Conservation (phyloP, 1,140 invertebrate species). For the Neodiprion virginianus region DNA sequence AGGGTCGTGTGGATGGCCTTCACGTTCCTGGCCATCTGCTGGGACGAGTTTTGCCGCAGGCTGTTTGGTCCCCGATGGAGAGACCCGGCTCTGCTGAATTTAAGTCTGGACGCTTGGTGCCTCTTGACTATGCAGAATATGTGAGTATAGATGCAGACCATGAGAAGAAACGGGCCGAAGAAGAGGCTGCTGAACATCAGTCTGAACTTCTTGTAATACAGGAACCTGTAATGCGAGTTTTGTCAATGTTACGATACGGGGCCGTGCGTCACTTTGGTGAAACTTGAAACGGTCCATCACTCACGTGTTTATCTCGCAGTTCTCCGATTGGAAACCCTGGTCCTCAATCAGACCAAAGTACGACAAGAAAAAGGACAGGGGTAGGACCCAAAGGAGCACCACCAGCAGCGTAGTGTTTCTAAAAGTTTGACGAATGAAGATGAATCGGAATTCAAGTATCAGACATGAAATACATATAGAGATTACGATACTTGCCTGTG, state of each 20-base stretch:
- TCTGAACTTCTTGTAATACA: slow-evolving; percentile 59
- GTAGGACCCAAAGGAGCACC: slow-evolving; percentile 64
- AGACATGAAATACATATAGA: background rate
- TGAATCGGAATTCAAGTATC: background rate
- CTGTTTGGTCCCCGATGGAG: slow-evolving; percentile 17
- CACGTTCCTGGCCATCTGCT: slow-evolving; percentile 62
- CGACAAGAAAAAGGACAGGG: slow-evolving; percentile 60
- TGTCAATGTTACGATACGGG: background rate
- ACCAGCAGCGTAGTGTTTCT: slow-evolving; percentile 56
- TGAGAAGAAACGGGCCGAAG: slow-evolving; percentile 62
- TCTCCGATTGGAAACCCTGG: slow-evolving; percentile 54
- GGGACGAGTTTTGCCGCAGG: slow-evolving; percentile 28
- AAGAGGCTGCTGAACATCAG: slow-evolving; percentile 59
- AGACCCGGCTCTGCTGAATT: slow-evolving; percentile 47
- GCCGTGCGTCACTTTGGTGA: background rate
- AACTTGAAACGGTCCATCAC: slow-evolving; percentile 11
- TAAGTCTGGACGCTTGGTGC: slow-evolving; percentile 61
- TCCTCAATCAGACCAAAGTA: slow-evolving; percentile 61
- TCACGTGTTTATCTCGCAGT: slow-evolving; percentile 41
- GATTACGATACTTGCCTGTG: slow-evolving; percentile 30
- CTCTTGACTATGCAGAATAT: slow-evolving; percentile 65
- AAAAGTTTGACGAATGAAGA: background rate
- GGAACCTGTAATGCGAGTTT: slow-evolving; percentile 46
- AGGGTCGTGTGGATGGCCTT: slow-evolving; percentile 73
- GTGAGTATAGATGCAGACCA: slow-evolving; percentile 67